Evolutionary conservation across 35 echinoderm and acorn worm species (phyloP).

Genomic region (Apostichopus parvimensis): DNA sequence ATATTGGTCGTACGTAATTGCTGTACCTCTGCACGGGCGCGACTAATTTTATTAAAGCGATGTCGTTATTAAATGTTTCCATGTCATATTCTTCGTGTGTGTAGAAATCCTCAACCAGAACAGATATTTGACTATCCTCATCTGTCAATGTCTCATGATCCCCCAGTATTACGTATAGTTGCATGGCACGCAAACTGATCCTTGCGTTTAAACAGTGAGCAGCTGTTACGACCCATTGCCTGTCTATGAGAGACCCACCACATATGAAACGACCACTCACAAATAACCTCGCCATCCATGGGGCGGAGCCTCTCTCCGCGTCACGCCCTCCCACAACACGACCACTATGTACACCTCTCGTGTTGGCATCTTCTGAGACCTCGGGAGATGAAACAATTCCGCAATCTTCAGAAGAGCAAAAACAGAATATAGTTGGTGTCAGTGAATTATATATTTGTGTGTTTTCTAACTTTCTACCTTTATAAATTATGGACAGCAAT

Average conservation of each 20-base stretch:
- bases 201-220: slow-evolving; percentile 2
- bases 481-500: no score
- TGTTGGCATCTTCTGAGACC: not conserved
- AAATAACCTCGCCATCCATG: slow-evolving; percentile 77
- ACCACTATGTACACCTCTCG: not conserved
- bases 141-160: slow-evolving; percentile 56
- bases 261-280: slow-evolving; percentile 21
- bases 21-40: slow-evolving; percentile 58
- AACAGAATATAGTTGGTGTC: no score
- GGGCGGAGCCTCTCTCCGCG: slow-evolving; percentile 59
- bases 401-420: slow-evolving; percentile 51
- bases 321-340: slow-evolving; percentile 62
- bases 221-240: slow-evolving; percentile 25
- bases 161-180: slow-evolving; percentile 61
- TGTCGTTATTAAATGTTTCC: slow-evolving; percentile 63
- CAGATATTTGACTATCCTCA: slow-evolving; percentile 39
- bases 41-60: slow-evolving; percentile 72
- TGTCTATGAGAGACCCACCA: slow-evolving; percentile 12
- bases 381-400: slow-evolving; percentile 57
- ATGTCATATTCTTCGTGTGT: slow-evolving; percentile 59
- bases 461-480: no score
- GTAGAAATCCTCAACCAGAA: slow-evolving; percentile 47
- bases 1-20: slow-evolving; percentile 78
- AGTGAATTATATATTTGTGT: no score
- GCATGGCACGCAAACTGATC: not conserved